phyloP scores from a whole-genome alignment of 2,888 invertebrate species.

The Chaetogeoica ovagalla region DNA sequence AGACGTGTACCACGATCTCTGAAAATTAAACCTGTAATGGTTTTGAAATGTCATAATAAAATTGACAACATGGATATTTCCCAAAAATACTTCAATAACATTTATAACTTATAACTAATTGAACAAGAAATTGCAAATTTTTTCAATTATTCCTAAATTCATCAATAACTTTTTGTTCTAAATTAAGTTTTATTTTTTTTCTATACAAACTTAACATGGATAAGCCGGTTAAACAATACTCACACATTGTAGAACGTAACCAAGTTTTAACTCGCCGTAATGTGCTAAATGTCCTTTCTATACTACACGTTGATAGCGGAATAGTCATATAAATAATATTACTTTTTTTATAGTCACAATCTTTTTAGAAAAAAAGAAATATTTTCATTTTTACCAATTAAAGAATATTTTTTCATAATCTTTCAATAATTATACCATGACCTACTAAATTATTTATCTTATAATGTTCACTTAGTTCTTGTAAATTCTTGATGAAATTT shows the following conservation, averaged over 20 bases:
- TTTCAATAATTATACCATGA: conserved; percentile 17
- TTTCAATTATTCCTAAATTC: background rate
- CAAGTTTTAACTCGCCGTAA: conserved; percentile 56
- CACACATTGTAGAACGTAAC: conserved; percentile 55
- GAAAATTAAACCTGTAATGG: no score
- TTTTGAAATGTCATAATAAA: no score
- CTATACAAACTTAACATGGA: conserved; percentile 53
- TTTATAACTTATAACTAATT: no score
- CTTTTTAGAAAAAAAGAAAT: conserved; percentile 4
- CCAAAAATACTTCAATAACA: no score
- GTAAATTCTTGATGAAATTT: conserved; percentile 5
- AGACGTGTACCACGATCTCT: no score
- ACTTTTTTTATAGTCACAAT: no score
- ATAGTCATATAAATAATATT: conserved; percentile 24
- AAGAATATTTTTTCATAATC: background rate
- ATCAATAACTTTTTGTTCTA: conserved; percentile 1
- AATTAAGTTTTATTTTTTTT: conserved; percentile 17
- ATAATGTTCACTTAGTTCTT: conserved; percentile 1
- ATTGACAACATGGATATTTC: no score
- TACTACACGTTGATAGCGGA: conserved; percentile 11
- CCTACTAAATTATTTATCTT: conserved; percentile 14
- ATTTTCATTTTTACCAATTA: conserved; percentile 53
- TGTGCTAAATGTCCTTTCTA: conserved; percentile 44
- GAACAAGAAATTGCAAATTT: conserved; percentile 5
- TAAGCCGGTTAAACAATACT: conserved; percentile 53